These are phyloP conservation scores for Brachionus koreanus DNA, from an alignment of 1,140 invertebrate species.

Conservation along the genomic window DNA sequence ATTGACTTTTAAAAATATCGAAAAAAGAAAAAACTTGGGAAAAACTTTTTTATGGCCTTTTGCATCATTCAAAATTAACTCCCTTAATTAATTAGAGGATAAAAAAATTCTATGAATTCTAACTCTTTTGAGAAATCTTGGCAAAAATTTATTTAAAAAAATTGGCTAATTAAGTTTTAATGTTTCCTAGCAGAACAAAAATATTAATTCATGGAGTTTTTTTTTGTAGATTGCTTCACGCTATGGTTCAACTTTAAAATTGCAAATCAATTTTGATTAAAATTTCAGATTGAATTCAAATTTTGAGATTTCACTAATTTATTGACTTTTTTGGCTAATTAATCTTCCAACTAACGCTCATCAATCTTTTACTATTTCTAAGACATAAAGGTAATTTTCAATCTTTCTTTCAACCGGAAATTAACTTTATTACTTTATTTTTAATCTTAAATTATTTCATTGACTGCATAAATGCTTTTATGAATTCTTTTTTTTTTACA, in stretches of 20 bases:
- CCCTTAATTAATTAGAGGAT: constrained; percentile 9
- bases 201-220: not conserved
- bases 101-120: not conserved
- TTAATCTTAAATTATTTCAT: too few species aligned
- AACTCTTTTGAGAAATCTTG: constrained; percentile 3
- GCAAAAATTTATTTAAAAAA: not conserved
- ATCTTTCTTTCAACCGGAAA: too few species aligned
- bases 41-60: not conserved
- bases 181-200: not conserved
- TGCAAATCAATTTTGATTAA: not conserved
- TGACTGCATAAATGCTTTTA: too few species aligned
- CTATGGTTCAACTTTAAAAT: not conserved
- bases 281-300: not conserved
- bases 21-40: not conserved
- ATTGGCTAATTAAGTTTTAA: not conserved
- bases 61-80: not conserved
- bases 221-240: not conserved
- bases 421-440: too few species aligned
- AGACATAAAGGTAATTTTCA: too few species aligned
- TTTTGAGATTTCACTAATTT: too few species aligned
- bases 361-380: too few species aligned
- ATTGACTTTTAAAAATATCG: not conserved
- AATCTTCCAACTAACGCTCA: too few species aligned
- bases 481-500: too few species aligned
- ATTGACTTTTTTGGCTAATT: too few species aligned